A percentile compares a stretch with the other conserved stretches of the same genome.
Evolutionary conservation across 2,113 vertebrate genomes (phyloP).

Genomic region (Macaca nemestrina): DNA sequence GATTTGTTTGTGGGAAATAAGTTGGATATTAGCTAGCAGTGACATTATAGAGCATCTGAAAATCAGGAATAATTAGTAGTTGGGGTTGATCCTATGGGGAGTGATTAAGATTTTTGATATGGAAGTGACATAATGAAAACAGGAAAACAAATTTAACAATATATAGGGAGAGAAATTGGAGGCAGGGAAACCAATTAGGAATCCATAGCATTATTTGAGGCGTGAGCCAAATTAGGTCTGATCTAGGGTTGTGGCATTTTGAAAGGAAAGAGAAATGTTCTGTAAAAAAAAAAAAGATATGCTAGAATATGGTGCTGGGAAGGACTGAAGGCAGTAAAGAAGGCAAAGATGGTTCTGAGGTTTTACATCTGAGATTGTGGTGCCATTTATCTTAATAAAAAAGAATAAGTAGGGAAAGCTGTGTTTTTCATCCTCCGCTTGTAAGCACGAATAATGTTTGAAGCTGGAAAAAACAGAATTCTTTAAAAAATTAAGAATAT

Average conservation of each 20-base stretch:
- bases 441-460: constrained; percentile 9
- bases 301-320: neutral
- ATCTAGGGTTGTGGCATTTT: neutral
- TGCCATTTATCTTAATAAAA: neutral
- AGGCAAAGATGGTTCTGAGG: neutral
- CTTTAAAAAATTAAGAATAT: neutral
- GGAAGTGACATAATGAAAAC: neutral
- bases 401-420: neutral
- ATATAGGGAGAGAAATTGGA: neutral
- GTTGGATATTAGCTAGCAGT: neutral
- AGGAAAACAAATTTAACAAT: neutral
- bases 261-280: neutral
- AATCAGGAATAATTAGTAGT: neutral
- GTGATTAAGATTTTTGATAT: neutral
- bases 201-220: neutral
- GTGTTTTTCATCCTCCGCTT: neutral
- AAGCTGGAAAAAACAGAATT: neutral
- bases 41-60: neutral
- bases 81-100: neutral
- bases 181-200: neutral
- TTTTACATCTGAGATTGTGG: neutral
- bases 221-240: neutral
- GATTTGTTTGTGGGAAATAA: neutral
- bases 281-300: neutral
- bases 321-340: neutral